Evolutionary conservation across 2,797 vertebrate species (phyloP).

Genomic region (Pelodytes ibericus): DNA sequence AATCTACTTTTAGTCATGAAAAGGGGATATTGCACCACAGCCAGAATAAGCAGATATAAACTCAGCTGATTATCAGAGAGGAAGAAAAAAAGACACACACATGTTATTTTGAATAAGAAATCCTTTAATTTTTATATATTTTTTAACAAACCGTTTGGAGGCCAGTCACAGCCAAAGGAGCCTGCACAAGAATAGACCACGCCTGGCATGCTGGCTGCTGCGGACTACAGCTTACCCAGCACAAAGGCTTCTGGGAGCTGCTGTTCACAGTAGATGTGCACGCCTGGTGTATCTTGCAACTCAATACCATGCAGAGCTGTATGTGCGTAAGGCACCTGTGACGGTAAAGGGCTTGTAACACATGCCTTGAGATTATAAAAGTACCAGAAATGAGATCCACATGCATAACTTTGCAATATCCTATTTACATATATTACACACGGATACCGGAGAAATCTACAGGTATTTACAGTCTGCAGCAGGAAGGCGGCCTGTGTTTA

Average conservation of each 20-base stretch:
- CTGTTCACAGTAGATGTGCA: too few species aligned
- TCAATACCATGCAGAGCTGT: too few species aligned
- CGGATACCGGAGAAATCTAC: slow-evolving; percentile 75
- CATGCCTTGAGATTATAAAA: slow-evolving; percentile 98
- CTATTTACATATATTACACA: slow-evolving; percentile 85
- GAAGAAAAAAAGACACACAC: neutral
- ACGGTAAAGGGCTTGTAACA: slow-evolving; percentile 66
- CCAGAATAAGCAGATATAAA: too few species aligned
- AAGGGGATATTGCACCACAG: too few species aligned
- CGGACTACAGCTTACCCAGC: too few species aligned
- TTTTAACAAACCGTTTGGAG: neutral
- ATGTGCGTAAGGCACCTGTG: neutral
- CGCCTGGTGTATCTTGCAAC: neutral
- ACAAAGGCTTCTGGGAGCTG: too few species aligned
- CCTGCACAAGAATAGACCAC: too few species aligned
- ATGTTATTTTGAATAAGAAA: neutral
- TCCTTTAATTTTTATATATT: slow-evolving; percentile 5
- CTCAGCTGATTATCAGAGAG: too few species aligned
- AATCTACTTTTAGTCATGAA: too few species aligned
- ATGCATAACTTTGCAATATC: slow-evolving; percentile 91
- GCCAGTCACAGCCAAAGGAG: too few species aligned
- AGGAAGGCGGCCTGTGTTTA: slow-evolving; percentile 80
- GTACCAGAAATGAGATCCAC: slow-evolving; percentile 96
- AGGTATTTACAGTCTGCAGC: slow-evolving; percentile 87
- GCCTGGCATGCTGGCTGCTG: too few species aligned